These are phyloP conservation scores for Mormyrus proboscirostris DNA, from an alignment of 2,797 vertebrate species.

Conservation along the genomic window DNA sequence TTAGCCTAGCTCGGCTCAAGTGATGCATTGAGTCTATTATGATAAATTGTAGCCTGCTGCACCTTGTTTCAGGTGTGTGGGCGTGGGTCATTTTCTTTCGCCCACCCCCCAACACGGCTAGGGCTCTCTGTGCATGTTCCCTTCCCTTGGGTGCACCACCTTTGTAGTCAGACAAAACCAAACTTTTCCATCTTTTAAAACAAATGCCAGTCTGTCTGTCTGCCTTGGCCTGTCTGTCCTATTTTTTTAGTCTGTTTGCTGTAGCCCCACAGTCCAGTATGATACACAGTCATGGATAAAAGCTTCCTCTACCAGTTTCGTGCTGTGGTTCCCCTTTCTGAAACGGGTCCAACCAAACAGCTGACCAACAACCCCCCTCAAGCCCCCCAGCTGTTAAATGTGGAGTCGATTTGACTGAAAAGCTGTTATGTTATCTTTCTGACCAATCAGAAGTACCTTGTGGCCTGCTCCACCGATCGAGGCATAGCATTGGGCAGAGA, in stretches of 20 bases:
- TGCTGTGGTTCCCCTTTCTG: background rate
- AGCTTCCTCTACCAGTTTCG: background rate
- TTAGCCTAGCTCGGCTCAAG: background rate
- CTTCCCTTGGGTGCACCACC: too few relatives aligned
- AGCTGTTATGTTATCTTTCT: background rate
- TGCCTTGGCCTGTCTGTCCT: too few relatives aligned
- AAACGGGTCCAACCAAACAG: background rate
- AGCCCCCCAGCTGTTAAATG: background rate
- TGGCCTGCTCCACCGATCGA: background rate
- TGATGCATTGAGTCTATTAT: background rate
- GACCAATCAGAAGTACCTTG: background rate
- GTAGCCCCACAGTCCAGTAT: background rate
- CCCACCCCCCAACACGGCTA: too few relatives aligned
- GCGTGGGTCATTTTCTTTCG: background rate
- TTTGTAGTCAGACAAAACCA: too few relatives aligned
- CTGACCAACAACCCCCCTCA: background rate
- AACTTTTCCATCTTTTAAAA: too few relatives aligned
- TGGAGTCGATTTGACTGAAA: background rate
- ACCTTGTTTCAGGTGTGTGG: background rate
- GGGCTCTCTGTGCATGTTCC: too few relatives aligned
- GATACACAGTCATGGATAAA: background rate
- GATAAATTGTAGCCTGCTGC: background rate
- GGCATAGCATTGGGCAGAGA: background rate
- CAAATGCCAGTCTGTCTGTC: too few relatives aligned
- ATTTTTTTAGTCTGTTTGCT: background rate